Conservation (phyloP, 2,888 invertebrate species). For the Oasisia sp. region DNA sequence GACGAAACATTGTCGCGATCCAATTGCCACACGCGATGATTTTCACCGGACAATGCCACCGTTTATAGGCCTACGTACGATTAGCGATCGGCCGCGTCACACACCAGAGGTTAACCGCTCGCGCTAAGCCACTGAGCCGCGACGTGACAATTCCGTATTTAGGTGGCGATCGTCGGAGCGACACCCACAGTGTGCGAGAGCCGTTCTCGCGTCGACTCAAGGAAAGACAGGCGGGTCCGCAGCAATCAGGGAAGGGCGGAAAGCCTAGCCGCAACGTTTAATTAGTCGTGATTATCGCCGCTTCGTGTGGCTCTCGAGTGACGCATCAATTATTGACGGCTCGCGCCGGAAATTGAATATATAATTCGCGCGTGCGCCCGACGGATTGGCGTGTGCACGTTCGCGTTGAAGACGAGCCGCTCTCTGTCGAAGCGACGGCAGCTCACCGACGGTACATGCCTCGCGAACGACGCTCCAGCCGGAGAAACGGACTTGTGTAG, state of each 20-base stretch:
- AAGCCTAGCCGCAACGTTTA: slow-evolving; percentile 3
- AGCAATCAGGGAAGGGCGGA: neutral
- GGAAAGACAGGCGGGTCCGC: neutral
- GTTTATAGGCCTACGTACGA: neutral
- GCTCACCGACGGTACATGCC: neutral
- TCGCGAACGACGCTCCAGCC: neutral
- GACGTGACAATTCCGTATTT: neutral
- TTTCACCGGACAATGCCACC: neutral
- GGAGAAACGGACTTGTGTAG: neutral
- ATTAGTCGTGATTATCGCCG: neutral
- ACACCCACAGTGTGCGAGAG: neutral
- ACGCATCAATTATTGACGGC: slow-evolving; percentile 11
- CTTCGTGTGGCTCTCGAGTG: slow-evolving; percentile 3
- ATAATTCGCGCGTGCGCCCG: neutral
- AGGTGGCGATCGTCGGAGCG: neutral
- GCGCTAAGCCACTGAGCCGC: neutral
- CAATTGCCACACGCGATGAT: neutral
- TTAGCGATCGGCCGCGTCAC: neutral
- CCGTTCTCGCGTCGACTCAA: neutral
- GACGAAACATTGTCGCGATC: neutral
- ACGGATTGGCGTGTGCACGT: neutral
- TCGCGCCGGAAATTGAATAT: slow-evolving; percentile 5
- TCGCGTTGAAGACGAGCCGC: neutral
- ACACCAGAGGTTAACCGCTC: neutral
- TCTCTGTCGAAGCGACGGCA: neutral